A percentile compares a stretch with the other conserved stretches of the same genome.
These are phyloP conservation scores for Cyanocitta stelleri DNA, from an alignment of 2,113 vertebrate species.

Conservation along the genomic window DNA sequence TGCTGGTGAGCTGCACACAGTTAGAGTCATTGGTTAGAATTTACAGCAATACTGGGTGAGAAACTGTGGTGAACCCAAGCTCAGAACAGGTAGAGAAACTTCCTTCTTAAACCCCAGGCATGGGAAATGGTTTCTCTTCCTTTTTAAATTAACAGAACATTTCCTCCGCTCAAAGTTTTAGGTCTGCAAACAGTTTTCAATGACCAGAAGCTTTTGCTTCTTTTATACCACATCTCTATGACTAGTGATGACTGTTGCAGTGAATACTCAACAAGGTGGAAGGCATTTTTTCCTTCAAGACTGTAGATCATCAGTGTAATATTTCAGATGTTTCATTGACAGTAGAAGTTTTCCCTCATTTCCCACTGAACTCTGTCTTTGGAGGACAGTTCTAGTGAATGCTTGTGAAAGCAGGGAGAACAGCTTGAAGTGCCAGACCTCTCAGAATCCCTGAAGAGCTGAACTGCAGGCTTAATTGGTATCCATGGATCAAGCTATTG, in stretches of 20 bases:
- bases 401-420: not conserved
- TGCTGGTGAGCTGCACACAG: not conserved
- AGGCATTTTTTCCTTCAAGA: not conserved
- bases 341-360: not conserved
- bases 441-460: not conserved
- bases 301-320: not conserved
- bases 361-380: not conserved
- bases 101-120: not conserved
- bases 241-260: not conserved
- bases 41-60: not conserved
- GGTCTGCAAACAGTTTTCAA: not conserved
- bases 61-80: not conserved
- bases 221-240: not conserved
- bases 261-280: not conserved
- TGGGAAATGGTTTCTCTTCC: conserved; percentile 2
- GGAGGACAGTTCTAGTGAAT: not conserved
- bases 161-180: not conserved
- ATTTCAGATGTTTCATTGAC: not conserved
- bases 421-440: not conserved
- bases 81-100: not conserved
- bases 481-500: not conserved
- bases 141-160: not conserved
- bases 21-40: not conserved
- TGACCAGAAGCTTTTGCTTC: not conserved
- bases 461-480: not conserved